Base-by-base conservation (phyloP, 2,797 vertebrate species). In the Amazona finschi region DNA sequence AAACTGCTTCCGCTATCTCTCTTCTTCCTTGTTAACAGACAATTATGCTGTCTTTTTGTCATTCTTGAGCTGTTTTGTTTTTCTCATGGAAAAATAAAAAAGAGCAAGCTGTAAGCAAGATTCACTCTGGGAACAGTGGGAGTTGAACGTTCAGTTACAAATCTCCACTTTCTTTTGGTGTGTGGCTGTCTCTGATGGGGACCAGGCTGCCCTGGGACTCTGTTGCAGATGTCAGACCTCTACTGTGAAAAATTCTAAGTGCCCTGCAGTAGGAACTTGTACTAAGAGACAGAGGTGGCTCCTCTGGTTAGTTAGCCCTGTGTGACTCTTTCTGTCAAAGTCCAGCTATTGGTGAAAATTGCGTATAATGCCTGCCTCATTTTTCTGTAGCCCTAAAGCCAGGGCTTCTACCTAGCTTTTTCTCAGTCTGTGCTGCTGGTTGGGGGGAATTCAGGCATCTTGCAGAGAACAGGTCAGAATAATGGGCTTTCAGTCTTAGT, bases 191-290 rank as follows among this genome's bases (percentile, higher is more conserved):
- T 61, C 12, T 70, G 53, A 16, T 0, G 1, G 31, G n/a, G 12
- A 30, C 33, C 8, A 15, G 46, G 38, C 58, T 78, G 44, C 2
- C 12, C 13, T 5, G 5, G 39, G 31, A 36, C 8, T 31, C 27
- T 0, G 8, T 13, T 58, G 27, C 11, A 5, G 8, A 6, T 38
- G 27, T 72, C 75, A 60, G 52, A n/a, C 15, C 14, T 67, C 8
- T 39, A 25, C n/a, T 44, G 61, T 0, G 0, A 5, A 15, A 52
- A 5, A 4, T 85, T 82, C 14, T 11, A 11, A 58, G 9, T 64
- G n/a, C 39, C 8, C 36, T 55, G 47, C 18, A 8, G 4, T 8
- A 46, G 53, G 17, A 25, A 38, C 17, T 30, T 20, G 41, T 8
- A 27, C 61, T 73, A 16, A 73, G 72, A 57, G 44, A 22, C 52